Evolutionary conservation across 2,113 vertebrate genomes (phyloP).

Genomic region (Candoia aspera): DNA sequence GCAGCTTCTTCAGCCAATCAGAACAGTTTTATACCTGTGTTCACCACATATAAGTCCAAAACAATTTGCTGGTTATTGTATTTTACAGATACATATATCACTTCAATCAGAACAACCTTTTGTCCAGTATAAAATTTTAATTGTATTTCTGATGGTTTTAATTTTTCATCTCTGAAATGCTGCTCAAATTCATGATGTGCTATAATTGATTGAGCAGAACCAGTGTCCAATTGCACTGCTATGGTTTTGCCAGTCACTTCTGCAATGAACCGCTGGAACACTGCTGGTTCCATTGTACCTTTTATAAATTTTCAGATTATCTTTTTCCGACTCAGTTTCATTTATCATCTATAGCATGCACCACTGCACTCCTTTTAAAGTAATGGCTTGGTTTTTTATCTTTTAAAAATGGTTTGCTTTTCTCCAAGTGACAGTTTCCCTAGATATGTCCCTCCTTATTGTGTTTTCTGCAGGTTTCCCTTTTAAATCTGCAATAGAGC

Average conservation of each 20-base stretch:
- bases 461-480: not conserved
- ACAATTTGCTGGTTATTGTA: no score
- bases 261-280: not conserved
- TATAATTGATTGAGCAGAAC: no score
- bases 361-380: not conserved
- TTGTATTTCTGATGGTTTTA: no score
- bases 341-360: not conserved
- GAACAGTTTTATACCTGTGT: no score
- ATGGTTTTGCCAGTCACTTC: not conserved
- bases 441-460: not conserved
- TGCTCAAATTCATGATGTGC: no score
- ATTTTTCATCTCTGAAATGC: no score
- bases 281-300: not conserved
- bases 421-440: not conserved
- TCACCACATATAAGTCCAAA: no score
- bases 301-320: not conserved
- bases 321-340: not conserved
- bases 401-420: not conserved
- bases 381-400: not conserved
- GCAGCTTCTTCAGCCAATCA: no score
- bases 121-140: no score
- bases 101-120: no score
- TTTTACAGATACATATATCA: no score
- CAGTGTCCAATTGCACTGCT: not conserved
- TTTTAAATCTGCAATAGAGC: not conserved